Evolutionary conservation across 2,113 vertebrate species (phyloP).

Genomic region (Callocephalon fimbriatum): DNA sequence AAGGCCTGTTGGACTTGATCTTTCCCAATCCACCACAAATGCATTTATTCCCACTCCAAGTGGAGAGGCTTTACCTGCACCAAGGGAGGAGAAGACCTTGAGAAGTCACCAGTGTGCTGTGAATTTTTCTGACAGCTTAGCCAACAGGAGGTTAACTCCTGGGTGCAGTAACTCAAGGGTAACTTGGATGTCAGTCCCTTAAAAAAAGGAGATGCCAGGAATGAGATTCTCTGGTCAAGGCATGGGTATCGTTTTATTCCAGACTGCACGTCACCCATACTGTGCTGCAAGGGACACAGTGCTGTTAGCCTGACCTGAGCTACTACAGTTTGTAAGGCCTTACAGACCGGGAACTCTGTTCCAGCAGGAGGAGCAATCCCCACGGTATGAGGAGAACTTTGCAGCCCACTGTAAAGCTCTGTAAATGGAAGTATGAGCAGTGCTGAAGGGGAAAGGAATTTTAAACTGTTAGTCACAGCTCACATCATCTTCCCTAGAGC

Average conservation of each 20-base stretch:
- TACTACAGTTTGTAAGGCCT: accelerated
- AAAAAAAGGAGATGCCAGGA: background rate
- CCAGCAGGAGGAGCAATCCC: background rate
- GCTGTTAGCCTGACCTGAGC: background rate
- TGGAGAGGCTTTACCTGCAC: background rate
- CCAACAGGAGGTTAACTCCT: background rate
- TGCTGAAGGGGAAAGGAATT: background rate
- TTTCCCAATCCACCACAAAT: background rate
- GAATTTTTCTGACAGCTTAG: background rate
- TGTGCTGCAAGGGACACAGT: too few relatives aligned
- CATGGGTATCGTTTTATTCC: background rate
- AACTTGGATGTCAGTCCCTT: background rate
- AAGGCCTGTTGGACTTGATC: background rate
- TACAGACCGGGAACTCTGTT: background rate
- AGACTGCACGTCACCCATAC: background rate
- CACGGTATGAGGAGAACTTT: background rate
- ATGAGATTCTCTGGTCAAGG: accelerated
- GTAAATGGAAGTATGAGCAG: background rate
- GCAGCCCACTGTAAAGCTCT: background rate
- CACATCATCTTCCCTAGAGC: background rate
- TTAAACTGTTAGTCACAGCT: background rate
- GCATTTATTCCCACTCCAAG: background rate
- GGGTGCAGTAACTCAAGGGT: background rate
- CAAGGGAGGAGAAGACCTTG: background rate
- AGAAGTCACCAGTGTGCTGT: background rate